Conservation (phyloP, 2,797 vertebrate species). For the Catostomus latipinnis region DNA sequence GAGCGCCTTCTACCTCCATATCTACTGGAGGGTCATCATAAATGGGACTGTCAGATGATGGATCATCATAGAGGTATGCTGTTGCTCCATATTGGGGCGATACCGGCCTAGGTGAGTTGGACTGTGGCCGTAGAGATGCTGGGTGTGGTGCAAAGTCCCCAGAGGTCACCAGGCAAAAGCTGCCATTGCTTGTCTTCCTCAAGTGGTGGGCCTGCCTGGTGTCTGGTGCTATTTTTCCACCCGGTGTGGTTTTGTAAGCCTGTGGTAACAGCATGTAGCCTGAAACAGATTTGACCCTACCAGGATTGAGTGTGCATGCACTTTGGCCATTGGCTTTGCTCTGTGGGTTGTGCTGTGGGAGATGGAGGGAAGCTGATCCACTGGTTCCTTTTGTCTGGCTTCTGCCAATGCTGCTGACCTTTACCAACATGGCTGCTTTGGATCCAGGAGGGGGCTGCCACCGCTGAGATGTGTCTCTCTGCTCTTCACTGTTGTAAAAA, state of each 20-base stretch:
- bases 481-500: conserved; percentile 35
- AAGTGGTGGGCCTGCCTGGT: conserved; percentile 84
- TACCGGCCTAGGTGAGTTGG: conserved; percentile 77
- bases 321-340: conserved; percentile 66
- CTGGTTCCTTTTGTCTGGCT: conserved; percentile 62
- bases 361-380: conserved; percentile 66
- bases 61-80: conserved; percentile 84
- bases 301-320: conserved; percentile 70
- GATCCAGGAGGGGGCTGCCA: conserved; percentile 89
- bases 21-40: conserved; percentile 90
- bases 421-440: conserved; percentile 90
- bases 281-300: conserved; percentile 71
- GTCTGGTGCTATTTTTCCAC: conserved; percentile 71
- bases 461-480: conserved; percentile 79
- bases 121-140: conserved; percentile 73
- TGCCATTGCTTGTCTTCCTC: conserved; percentile 86
- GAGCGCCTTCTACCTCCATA: conserved; percentile 85
- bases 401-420: conserved; percentile 85
- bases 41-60: conserved; percentile 84
- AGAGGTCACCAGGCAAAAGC: conserved; percentile 81
- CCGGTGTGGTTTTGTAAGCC: conserved; percentile 73
- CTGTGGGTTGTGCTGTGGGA: conserved; percentile 43
- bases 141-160: conserved; percentile 61
- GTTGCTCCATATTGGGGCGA: conserved; percentile 84
- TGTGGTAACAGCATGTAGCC: conserved; percentile 71